Percentiles rank a stretch among this genome's conserved stretches.
Evolutionary conservation across 2,888 invertebrate genomes (phyloP).

Genomic region (Idaea biselata): DNA sequence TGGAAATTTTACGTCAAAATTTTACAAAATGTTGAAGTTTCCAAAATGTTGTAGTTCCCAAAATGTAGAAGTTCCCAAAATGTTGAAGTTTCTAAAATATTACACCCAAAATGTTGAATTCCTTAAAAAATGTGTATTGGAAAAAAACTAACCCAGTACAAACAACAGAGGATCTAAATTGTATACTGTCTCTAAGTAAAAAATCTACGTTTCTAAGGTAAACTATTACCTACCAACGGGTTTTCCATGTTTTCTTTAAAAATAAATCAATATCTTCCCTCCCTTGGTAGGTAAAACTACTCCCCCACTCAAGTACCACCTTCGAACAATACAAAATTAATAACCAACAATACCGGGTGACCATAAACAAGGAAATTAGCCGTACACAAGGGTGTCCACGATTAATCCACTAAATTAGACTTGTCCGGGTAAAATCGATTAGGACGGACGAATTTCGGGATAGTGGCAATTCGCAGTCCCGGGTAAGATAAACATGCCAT

Average conservation of each 20-base stretch:
- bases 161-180: no score
- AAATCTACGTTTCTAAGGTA: no score
- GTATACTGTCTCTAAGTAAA: no score
- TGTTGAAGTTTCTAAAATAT: no score
- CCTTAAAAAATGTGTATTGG: no score
- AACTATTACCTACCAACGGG: no score
- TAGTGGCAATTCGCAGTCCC: conserved; percentile 63
- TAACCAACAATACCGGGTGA: conserved; percentile 7
- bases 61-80: no score
- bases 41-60: no score
- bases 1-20: no score
- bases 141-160: no score
- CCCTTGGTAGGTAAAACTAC: background rate
- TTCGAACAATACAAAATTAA: conserved; percentile 6
- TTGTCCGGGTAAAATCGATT: conserved; percentile 76
- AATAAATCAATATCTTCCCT: background rate
- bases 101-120: no score
- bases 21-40: no score
- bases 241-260: conserved; percentile 8
- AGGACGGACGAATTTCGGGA: conserved; percentile 53
- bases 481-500: conserved; percentile 78
- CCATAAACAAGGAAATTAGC: conserved; percentile 73
- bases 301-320: background rate
- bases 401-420: conserved; percentile 79
- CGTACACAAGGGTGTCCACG: conserved; percentile 73